These are phyloP conservation scores for Amniataba percoides DNA, from an alignment of 2,797 vertebrate species.

Conservation along the genomic window DNA sequence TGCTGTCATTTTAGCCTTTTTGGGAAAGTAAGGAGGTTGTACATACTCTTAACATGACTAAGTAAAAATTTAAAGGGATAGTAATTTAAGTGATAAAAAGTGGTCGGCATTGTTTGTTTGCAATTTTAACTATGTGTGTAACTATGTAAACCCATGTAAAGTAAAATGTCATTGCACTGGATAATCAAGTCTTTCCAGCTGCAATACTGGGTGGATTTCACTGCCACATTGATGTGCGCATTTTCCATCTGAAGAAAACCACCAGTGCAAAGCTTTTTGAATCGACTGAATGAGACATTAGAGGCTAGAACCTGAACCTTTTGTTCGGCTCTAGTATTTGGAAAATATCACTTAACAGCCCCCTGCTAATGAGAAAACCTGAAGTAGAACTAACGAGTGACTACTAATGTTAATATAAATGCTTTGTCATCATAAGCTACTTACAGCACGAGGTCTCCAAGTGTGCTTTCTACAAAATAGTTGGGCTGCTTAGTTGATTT, in stretches of 20 bases:
- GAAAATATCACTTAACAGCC: constrained; percentile 20
- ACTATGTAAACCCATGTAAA: neutral
- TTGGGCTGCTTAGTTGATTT: neutral
- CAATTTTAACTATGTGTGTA: no score
- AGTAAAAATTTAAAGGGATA: neutral
- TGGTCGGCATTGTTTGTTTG: neutral
- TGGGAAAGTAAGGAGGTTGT: neutral
- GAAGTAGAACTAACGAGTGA: constrained; percentile 24
- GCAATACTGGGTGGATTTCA: neutral
- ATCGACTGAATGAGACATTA: constrained; percentile 13
- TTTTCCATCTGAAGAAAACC: neutral
- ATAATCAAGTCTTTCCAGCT: neutral
- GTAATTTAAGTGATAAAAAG: neutral
- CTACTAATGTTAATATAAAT: constrained; percentile 14
- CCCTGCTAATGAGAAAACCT: constrained; percentile 26
- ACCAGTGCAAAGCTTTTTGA: neutral
- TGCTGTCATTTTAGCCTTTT: neutral
- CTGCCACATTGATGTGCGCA: neutral
- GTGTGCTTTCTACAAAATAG: constrained; percentile 20
- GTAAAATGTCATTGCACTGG: neutral
- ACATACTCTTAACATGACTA: neutral
- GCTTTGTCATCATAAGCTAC: constrained; percentile 19
- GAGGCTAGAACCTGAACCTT: constrained; percentile 13
- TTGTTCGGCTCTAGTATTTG: constrained; percentile 25
- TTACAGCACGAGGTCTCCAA: constrained; percentile 14